Evolutionary conservation across 2,888 invertebrate species (phyloP).

Genomic region (Drosophila eohydei): DNA sequence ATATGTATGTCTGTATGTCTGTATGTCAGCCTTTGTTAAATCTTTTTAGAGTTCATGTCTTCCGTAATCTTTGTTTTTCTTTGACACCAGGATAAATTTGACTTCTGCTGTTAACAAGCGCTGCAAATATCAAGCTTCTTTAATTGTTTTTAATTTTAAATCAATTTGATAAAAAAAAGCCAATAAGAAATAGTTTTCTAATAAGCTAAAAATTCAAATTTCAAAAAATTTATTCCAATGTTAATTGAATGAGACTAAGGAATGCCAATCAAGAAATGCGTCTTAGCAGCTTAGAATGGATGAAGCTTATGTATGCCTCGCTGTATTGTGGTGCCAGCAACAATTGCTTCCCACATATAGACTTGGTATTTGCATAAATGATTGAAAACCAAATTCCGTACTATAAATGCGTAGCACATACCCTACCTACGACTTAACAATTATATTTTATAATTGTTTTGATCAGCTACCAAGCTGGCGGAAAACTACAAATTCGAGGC

Average conservation of each 20-base stretch:
- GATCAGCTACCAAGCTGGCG: background rate
- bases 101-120: background rate
- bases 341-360: slow-evolving; percentile 10
- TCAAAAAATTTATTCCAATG: background rate
- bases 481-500: background rate
- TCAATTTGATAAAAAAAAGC: background rate
- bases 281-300: slow-evolving; percentile 9
- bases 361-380: slow-evolving; percentile 6
- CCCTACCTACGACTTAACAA: slow-evolving; percentile 8
- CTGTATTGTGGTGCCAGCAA: background rate
- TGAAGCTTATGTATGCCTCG: slow-evolving; percentile 5
- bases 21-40: slow-evolving; percentile 8
- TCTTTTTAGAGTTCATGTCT: slow-evolving; percentile 3
- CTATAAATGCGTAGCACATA: slow-evolving; percentile 12
- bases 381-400: slow-evolving; percentile 3
- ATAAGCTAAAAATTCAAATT: background rate
- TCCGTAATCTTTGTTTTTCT: slow-evolving; percentile 4
- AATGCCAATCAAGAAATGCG: slow-evolving; percentile 8
- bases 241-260: background rate
- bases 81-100: slow-evolving; percentile 5
- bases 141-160: background rate
- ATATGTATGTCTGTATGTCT: background rate
- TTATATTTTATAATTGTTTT: slow-evolving; percentile 3
- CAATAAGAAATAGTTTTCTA: background rate
- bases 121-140: background rate